These are phyloP conservation scores for Nesogale talazaci DNA, from an alignment of 2,113 vertebrate species.

Conservation along the genomic window DNA sequence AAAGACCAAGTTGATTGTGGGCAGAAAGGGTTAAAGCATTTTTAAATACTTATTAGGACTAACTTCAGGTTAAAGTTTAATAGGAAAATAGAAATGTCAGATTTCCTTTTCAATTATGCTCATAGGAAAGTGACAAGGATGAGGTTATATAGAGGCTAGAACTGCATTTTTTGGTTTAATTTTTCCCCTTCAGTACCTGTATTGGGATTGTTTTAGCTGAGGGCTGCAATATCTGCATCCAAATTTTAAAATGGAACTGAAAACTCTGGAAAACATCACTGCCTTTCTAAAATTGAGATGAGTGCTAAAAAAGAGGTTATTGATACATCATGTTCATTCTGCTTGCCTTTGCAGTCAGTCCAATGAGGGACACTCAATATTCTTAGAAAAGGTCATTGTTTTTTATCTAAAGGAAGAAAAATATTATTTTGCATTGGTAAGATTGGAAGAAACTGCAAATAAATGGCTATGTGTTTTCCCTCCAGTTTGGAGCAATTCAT, in stretches of 20 bases:
- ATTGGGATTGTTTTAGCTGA: neutral
- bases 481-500: neutral
- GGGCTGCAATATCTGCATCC: neutral
- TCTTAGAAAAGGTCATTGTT: neutral
- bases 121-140: neutral
- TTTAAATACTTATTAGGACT: neutral
- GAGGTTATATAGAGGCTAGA: neutral
- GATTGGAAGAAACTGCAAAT: neutral
- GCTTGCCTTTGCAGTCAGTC: neutral
- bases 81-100: neutral
- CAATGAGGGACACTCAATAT: neutral
- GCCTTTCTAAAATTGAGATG: neutral
- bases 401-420: neutral
- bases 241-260: slow-evolving; percentile 4
- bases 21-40: neutral
- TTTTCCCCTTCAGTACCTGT: neutral
- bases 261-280: neutral
- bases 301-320: neutral
- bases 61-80: neutral
- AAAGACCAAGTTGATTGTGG: neutral
- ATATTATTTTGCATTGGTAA: neutral
- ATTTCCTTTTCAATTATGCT: slow-evolving; percentile 1
- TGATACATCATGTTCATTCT: neutral
- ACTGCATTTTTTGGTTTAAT: neutral
- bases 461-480: neutral